Conservation (phyloP, 2,888 invertebrate species). For the Lamellibrachia satsuma region DNA sequence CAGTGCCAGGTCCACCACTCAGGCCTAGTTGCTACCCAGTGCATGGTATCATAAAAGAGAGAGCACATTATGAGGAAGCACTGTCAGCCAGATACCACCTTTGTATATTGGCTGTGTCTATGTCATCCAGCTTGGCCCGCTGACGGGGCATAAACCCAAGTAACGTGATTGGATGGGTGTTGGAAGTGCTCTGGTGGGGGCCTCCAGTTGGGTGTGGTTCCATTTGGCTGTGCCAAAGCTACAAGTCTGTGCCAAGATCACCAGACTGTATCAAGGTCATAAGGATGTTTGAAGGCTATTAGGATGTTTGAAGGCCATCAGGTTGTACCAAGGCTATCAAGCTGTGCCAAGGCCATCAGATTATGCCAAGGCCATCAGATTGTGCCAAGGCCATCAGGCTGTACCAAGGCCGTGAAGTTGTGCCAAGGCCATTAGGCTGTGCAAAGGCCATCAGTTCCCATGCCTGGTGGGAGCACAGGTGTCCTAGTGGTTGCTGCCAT, state of each 20-base stretch:
- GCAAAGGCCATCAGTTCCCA: background rate
- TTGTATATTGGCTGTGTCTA: background rate
- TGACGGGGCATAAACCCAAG: background rate
- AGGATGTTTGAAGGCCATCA: too few relatives aligned
- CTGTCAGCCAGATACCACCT: background rate
- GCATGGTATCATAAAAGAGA: background rate
- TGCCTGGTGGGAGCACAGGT: background rate
- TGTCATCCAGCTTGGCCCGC: background rate
- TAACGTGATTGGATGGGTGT: background rate
- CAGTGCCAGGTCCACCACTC: too few relatives aligned
- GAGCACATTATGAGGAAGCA: background rate
- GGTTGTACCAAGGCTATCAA: too few relatives aligned
- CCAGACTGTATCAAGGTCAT: too few relatives aligned
- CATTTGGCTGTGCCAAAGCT: background rate
- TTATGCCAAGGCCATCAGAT: background rate
- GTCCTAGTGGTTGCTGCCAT: background rate
- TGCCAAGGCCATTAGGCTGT: background rate
- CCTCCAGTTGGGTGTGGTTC: background rate
- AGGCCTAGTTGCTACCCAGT: background rate
- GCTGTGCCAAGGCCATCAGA: background rate
- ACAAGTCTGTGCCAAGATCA: background rate
- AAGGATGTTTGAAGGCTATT: too few relatives aligned
- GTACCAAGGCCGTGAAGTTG: background rate
- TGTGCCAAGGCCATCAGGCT: too few relatives aligned
- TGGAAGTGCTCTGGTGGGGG: background rate